phyloP scores from a whole-genome alignment of 1,140 invertebrate species.

The Drosophila punjabiensis region DNA sequence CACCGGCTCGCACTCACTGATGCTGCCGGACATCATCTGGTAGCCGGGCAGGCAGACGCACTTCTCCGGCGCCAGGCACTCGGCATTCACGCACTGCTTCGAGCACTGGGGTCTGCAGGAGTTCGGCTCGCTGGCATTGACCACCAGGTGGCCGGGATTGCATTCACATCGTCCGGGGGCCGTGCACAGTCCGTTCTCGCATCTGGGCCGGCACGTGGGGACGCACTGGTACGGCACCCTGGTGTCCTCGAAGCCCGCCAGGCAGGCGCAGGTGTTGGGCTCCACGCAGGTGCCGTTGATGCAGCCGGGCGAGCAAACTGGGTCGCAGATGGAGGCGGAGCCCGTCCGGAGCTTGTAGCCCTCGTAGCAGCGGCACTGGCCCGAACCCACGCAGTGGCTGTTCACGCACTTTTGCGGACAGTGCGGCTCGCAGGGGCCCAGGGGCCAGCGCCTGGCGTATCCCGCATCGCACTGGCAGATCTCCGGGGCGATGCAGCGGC shows the following conservation, averaged over 20 bases:
- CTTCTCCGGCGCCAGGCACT: conserved; percentile 82
- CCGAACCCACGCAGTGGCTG: conserved; percentile 66
- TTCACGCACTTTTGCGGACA: conserved; percentile 82
- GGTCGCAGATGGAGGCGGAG: conserved; percentile 84
- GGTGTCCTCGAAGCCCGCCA: conserved; percentile 73
- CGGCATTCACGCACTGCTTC: conserved; percentile 86
- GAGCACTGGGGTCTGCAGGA: conserved; percentile 77
- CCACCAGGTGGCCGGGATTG: conserved; percentile 57
- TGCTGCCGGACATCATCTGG: conserved; percentile 81
- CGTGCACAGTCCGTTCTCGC: conserved; percentile 76
- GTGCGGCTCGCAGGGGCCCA: conserved; percentile 79
- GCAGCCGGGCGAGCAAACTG: conserved; percentile 85
- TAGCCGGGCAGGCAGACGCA: conserved; percentile 86
- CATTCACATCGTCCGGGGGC: conserved; percentile 74
- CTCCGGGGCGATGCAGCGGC: conserved; percentile 72
- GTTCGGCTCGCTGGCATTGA: conserved; percentile 72
- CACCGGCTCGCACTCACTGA: conserved; percentile 86
- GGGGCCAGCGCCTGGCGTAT: conserved; percentile 75
- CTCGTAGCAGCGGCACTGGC: conserved; percentile 76
- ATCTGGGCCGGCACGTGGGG: conserved; percentile 83
- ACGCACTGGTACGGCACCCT: conserved; percentile 59
- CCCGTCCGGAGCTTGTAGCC: conserved; percentile 60
- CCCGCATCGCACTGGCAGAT: conserved; percentile 70
- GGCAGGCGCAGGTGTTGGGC: conserved; percentile 82
- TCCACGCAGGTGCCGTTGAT: conserved; percentile 86